Conservation (phyloP, 2,797 vertebrate genomes). For the Pangasius macronema region DNA sequence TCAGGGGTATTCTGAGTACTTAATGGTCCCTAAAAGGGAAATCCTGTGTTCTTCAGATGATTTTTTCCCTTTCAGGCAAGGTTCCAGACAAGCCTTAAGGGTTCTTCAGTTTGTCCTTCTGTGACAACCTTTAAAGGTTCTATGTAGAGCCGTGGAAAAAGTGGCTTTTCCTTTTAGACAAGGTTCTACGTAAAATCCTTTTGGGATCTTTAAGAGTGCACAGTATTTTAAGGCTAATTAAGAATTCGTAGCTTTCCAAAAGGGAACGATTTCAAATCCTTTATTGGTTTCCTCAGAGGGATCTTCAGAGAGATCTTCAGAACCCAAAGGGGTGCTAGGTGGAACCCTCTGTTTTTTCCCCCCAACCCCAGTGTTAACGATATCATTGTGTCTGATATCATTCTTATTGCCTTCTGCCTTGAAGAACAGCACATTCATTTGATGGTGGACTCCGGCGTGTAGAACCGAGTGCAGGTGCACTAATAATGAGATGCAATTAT, state of each 20-base stretch:
- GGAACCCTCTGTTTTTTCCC: not conserved
- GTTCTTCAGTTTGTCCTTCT: not conserved
- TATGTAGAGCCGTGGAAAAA: not conserved
- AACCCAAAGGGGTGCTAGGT: not conserved
- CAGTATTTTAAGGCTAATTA: not conserved
- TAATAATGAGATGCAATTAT: constrained; percentile 32
- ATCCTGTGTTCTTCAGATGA: not conserved
- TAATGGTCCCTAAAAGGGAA: not conserved
- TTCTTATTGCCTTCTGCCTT: not conserved
- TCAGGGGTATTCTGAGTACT: not conserved
- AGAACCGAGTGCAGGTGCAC: constrained; percentile 14
- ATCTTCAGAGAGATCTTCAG: no score
- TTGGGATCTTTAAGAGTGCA: not conserved
- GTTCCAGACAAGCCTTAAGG: not conserved
- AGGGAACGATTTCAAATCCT: not conserved
- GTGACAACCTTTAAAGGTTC: not conserved
- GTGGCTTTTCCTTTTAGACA: no score
- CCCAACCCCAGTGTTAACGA: no score
- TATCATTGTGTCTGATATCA: not conserved
- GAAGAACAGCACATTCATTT: not conserved
- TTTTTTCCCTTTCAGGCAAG: not conserved
- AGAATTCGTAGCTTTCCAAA: not conserved
- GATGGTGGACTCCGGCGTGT: not conserved
- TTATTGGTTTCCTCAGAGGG: not conserved
- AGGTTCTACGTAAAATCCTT: not conserved